Conservation (phyloP, 37 sponge, comb jelly and placozoan genomes). For the Ianthella basta region DNA sequence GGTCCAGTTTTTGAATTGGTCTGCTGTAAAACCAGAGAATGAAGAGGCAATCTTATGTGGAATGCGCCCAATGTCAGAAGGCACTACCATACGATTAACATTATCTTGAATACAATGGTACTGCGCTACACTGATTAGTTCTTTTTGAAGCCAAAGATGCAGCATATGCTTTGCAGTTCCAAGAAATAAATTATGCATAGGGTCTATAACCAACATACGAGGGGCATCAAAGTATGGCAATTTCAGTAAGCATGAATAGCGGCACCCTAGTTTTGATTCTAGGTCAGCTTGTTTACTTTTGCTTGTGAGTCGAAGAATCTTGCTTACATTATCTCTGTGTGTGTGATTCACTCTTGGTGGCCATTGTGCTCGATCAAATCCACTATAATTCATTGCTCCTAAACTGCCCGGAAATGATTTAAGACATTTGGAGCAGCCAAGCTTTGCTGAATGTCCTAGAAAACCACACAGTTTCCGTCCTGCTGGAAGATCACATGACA, state of each 20-base stretch:
- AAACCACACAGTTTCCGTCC: constrained; percentile 64
- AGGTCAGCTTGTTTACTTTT: constrained; percentile 8
- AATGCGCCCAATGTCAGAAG: constrained; percentile 28
- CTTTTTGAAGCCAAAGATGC: constrained; percentile 38
- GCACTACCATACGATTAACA: constrained; percentile 27
- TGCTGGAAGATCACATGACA: constrained; percentile 57
- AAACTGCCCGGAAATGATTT: constrained; percentile 28
- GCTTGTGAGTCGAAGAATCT: background rate
- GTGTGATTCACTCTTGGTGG: background rate
- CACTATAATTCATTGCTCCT: constrained; percentile 31
- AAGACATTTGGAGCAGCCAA: constrained; percentile 43
- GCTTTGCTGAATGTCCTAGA: constrained; percentile 44
- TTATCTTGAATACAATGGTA: constrained; percentile 9
- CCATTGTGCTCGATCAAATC: constrained; percentile 22
- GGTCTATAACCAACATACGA: constrained; percentile 39
- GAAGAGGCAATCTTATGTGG: constrained; percentile 18
- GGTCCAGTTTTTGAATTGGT: constrained; percentile 35
- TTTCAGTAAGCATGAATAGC: constrained; percentile 35
- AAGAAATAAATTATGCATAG: constrained; percentile 47
- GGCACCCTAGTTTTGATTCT: constrained; percentile 41
- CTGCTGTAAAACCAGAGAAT: constrained; percentile 48
- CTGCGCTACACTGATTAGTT: background rate
- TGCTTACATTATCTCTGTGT: constrained; percentile 28
- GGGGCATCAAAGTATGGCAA: constrained; percentile 40
- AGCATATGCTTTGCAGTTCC: constrained; percentile 32